A percentile compares a stretch with the other conserved stretches of the same genome.
phyloP scores from a whole-genome alignment of 2,888 invertebrate species.

The Epinotia nisella region DNA sequence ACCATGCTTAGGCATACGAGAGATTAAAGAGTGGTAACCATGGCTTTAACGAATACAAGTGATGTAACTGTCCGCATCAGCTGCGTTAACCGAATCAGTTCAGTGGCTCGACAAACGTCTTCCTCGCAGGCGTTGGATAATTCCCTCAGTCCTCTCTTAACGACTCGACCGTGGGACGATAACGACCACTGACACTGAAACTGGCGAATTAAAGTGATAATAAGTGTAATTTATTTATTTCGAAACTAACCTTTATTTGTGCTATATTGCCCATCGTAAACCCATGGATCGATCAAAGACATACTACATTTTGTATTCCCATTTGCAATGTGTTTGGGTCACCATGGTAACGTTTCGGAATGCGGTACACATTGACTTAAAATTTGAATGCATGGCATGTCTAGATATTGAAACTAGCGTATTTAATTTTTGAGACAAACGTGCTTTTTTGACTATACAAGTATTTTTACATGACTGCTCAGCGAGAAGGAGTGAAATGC shows the following conservation, averaged over 20 bases:
- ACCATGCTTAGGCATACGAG: no score
- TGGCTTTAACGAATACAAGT: background rate
- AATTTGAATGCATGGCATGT: no score
- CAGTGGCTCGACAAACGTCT: slow-evolving; percentile 37
- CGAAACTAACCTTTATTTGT: background rate
- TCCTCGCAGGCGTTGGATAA: slow-evolving; percentile 26
- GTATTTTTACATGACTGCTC: no score
- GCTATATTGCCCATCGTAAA: background rate
- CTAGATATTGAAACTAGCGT: no score
- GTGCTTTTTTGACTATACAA: no score
- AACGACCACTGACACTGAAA: slow-evolving; percentile 7
- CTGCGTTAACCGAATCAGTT: slow-evolving; percentile 29
- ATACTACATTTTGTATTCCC: background rate
- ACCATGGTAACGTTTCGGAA: background rate
- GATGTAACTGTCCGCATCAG: slow-evolving; percentile 5
- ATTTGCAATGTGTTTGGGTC: background rate
- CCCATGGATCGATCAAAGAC: background rate
- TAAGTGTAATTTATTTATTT: background rate
- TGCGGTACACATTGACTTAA: background rate
- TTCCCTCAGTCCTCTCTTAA: slow-evolving; percentile 18
- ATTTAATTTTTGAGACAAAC: no score
- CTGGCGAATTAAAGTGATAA: background rate
- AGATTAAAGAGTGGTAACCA: no score
- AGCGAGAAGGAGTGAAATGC: no score
- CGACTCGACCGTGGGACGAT: slow-evolving; percentile 7